Evolutionary conservation across 2,888 invertebrate genomes (phyloP).

Genomic region (Stenchaetothrips biformis): DNA sequence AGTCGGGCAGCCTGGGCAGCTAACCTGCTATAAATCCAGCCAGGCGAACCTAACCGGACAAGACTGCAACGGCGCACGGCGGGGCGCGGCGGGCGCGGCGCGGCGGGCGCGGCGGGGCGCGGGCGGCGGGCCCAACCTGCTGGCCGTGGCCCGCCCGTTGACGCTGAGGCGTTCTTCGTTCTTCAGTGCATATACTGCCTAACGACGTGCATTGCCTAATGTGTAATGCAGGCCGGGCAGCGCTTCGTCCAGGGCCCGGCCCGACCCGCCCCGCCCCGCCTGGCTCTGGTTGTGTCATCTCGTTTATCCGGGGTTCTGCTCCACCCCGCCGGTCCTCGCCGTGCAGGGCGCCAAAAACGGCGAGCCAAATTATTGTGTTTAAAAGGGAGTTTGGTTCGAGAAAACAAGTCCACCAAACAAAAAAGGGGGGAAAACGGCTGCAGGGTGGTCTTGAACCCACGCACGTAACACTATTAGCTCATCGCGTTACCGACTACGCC

Average conservation of each 20-base stretch:
- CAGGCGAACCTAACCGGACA: constrained; percentile 19
- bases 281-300: not conserved
- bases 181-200: too few species aligned
- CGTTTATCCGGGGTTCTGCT: not conserved
- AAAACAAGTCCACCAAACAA: too few species aligned
- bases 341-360: too few species aligned
- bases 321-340: not conserved
- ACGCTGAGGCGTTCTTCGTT: too few species aligned
- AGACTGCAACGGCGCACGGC: not conserved
- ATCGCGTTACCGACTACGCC: too few species aligned
- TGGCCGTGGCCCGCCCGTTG: not conserved
- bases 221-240: not conserved
- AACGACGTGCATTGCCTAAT: too few species aligned
- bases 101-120: not conserved
- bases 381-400: too few species aligned
- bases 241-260: not conserved
- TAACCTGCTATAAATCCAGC: constrained; percentile 24
- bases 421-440: too few species aligned
- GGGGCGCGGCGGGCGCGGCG: not conserved
- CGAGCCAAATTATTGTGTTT: too few species aligned
- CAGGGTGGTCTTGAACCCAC: too few species aligned
- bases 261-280: not conserved
- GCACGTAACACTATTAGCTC: too few species aligned
- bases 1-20: not conserved
- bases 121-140: not conserved